Evolutionary conservation across 1,140 invertebrate species (phyloP), one percentile per base, ranked within the genome.

Genomic region (Eurosta solidaginis): DNA sequence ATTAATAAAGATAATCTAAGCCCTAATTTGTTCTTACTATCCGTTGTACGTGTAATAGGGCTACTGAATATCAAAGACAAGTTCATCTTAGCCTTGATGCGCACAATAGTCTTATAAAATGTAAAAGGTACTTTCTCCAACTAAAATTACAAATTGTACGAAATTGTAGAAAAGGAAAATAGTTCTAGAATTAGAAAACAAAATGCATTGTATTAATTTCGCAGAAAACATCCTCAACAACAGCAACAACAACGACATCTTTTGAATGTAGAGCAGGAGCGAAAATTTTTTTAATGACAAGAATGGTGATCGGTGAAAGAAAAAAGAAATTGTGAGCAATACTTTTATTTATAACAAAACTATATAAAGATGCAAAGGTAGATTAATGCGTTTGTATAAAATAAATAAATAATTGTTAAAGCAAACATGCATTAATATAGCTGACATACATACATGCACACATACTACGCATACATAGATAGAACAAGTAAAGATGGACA

Each of bases 251-350:
- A 68, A 68, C 33, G 54, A 14, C 29, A n/a, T n/a, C n/a, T n/a
- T n/a, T 36, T 29, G 54, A 33, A 59, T 68, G 59, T 68, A 68
- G 59, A 40, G 59, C 59, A 68, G 33, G 3, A 68, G 59, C 59
- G 59, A 40, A 68, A 68, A 68, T 68, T 68, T 33, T 68, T 29
- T 68, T 68, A 68, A 68, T 68, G 59, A 68, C 59, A 68, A 68
- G 40, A 68, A 68, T 40, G 59, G 59, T 40, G 59, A 68, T 68
- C 33, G 59, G 59, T 68, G 33, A n/a, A n/a, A n/a, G 59, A 68
- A 68, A 68, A 68, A 40, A 68, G 59, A 68, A 68, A 68, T 68
- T 47, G 45, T 47, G 45, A 17, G 45, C 14, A 9, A 47, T 47
- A 47, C 12, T 47, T 68, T 68, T 68, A 68, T 68, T 68, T 68